phyloP scores from a whole-genome alignment of 2,113 vertebrate genomes.

The Pavo muticus region DNA sequence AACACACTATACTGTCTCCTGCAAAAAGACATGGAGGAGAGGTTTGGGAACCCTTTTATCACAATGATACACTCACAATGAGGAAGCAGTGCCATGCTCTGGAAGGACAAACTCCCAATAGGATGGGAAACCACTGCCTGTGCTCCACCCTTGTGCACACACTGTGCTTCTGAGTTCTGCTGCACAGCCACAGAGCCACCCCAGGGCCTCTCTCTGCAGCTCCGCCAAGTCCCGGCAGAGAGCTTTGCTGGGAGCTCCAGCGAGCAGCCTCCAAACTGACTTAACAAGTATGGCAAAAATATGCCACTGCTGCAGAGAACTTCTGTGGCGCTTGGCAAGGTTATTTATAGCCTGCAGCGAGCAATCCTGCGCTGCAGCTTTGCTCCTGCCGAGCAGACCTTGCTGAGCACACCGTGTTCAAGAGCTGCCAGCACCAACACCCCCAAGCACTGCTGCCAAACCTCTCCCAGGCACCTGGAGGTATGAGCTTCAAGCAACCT shows the following conservation, averaged over 20 bases:
- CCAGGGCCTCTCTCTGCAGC: neutral
- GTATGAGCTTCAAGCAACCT: constrained; percentile 6
- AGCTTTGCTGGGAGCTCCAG: neutral
- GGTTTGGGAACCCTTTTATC: neutral
- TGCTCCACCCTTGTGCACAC: neutral
- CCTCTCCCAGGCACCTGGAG: neutral
- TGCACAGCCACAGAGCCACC: neutral
- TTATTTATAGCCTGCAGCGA: constrained; percentile 62
- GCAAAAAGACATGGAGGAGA: neutral
- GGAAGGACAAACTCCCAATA: neutral
- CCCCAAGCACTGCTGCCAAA: constrained; percentile 13
- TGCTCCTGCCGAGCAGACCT: constrained; percentile 29
- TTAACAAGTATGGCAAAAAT: constrained; percentile 42
- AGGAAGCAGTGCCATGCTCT: neutral
- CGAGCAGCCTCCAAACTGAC: constrained; percentile 4
- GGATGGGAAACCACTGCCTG: neutral
- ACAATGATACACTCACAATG: too few species aligned
- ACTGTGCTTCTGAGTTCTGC: neutral
- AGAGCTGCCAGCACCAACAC: constrained; percentile 51
- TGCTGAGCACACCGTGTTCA: neutral
- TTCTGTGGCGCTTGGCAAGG: constrained; percentile 41
- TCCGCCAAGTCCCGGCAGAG: neutral
- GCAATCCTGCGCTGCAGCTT: neutral
- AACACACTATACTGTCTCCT: neutral
- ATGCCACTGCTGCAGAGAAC: constrained; percentile 43